Base-by-base conservation (phyloP, 2,888 invertebrate species). In the Aradus depressus region DNA sequence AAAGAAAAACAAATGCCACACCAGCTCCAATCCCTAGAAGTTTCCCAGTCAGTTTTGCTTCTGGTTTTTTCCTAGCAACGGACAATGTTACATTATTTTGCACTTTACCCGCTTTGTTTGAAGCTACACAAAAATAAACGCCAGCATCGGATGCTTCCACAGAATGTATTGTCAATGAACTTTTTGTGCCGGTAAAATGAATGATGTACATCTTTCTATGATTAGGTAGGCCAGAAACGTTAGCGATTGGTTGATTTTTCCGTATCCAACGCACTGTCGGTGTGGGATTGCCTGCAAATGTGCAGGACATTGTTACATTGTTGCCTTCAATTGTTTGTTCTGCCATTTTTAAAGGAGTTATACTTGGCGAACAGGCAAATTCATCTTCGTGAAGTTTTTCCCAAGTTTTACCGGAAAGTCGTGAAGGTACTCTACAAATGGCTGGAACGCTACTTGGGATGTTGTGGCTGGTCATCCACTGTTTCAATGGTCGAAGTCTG, bases 401-500 rank as follows among this genome's bases (percentile, higher is more conserved):
- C 86, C 86, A 87, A 2, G 81, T 69, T 57, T 77, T 77, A 3
- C 75, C 74, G 44, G 70, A 69, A 28, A 87, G 66, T 38, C 84
- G 69, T 1, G 72, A 67, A 1, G 87, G 88, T 25, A 72, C 66
- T 38, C 75, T 74, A 62, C 88, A 88, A 2, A 78, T 72, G 0
- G 87, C 85, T 6, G 81, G 79, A 44, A 77, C 71, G 23, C 73
- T 80, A 50, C 79, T 80, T 4, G 86, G 86, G 28, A 88, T 80
- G 64, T 87, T 87, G 63, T 78, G 77, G 52, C 74, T 72, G 55
- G 81, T 67, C 82, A 88, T 83, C 87, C 86, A 88, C 61, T 81
- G 80, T 19, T 84, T 71, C 55, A 87, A 66, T 0, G 85, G 82
- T 49, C 84, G 72, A 53, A 88, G 65, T 22, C 75, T 74, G 65